These are phyloP conservation scores for Zeuzera pyrina DNA, from an alignment of 2,888 invertebrate genomes.

Conservation along the genomic window DNA sequence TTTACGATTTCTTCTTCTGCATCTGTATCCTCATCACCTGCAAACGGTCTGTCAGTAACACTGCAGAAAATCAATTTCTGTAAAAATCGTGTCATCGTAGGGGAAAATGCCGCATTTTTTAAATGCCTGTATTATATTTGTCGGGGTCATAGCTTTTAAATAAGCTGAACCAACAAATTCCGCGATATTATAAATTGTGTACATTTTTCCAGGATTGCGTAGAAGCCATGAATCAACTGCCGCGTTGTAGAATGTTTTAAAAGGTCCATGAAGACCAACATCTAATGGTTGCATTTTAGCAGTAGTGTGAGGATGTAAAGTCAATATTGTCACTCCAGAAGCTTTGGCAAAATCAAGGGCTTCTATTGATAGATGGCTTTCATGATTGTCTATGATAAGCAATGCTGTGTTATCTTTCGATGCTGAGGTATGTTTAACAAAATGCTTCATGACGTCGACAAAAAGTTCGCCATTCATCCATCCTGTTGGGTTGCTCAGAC, in stretches of 20 bases:
- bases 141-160: conserved; percentile 22
- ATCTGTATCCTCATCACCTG: neutral
- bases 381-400: conserved; percentile 31
- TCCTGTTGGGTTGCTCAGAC: conserved; percentile 25
- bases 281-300: conserved; percentile 41
- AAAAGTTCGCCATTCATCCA: conserved; percentile 31
- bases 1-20: neutral
- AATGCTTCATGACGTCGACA: conserved; percentile 26
- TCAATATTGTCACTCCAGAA: conserved; percentile 32
- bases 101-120: conserved; percentile 18
- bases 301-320: conserved; percentile 36
- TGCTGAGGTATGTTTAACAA: conserved; percentile 21
- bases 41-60: conserved; percentile 12
- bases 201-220: conserved; percentile 29
- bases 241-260: conserved; percentile 28
- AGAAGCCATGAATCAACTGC: conserved; percentile 28
- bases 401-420: conserved; percentile 19
- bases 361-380: conserved; percentile 22
- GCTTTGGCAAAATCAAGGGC: conserved; percentile 25
- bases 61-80: conserved; percentile 22
- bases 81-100: conserved; percentile 21
- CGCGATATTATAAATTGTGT: conserved; percentile 32
- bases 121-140: conserved; percentile 25
- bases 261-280: conserved; percentile 31
- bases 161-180: conserved; percentile 18